Evolutionary conservation across 2,113 vertebrate genomes (phyloP).

Genomic region (Gymnorhina tibicen): DNA sequence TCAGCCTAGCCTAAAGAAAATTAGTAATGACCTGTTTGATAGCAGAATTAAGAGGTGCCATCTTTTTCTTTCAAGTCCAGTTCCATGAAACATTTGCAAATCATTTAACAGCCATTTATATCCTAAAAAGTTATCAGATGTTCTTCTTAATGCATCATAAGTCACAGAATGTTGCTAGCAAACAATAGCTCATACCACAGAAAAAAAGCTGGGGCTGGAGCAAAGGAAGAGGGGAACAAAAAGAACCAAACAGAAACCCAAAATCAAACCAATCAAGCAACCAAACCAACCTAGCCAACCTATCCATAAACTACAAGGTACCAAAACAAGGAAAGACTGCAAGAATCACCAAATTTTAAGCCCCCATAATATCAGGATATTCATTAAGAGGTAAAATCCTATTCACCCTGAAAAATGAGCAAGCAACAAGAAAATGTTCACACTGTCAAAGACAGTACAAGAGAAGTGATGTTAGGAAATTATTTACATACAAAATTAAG

Average conservation of each 20-base stretch:
- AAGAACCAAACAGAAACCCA: background rate
- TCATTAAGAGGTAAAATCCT: background rate
- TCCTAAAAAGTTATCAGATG: background rate
- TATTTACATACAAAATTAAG: background rate
- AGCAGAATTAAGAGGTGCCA: background rate
- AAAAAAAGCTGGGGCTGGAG: fast-evolving
- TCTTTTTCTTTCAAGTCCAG: background rate
- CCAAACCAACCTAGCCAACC: background rate
- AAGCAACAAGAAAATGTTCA: background rate
- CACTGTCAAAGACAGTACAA: background rate
- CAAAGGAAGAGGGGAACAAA: background rate
- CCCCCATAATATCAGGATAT: background rate
- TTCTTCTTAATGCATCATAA: background rate
- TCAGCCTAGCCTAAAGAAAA: background rate
- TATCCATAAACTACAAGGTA: background rate
- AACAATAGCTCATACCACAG: background rate
- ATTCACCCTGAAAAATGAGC: background rate
- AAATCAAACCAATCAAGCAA: background rate
- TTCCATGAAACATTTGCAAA: background rate
- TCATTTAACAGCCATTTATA: background rate
- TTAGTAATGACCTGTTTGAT: background rate
- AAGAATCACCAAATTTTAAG: background rate
- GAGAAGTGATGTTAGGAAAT: background rate
- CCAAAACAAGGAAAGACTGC: background rate
- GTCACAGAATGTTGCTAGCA: background rate